Conservation (phyloP, 2,113 vertebrate genomes). For the Eudyptes chrysolophus region DNA sequence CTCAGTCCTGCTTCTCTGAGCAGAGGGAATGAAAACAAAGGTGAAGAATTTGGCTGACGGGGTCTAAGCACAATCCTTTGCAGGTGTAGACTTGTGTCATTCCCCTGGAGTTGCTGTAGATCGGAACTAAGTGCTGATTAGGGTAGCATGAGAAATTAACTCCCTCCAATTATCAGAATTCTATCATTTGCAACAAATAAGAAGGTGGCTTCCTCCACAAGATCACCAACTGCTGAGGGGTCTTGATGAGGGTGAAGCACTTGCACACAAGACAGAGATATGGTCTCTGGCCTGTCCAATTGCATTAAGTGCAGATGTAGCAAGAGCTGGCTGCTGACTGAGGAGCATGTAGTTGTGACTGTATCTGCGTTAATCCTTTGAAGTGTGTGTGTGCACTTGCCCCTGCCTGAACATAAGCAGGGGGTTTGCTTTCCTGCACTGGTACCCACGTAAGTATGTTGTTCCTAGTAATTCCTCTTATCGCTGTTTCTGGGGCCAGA, state of each 20-base stretch:
- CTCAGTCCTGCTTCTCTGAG: neutral
- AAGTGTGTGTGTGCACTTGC: accelerated
- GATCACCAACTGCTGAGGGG: neutral
- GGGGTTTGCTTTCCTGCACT: neutral
- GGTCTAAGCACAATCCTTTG: neutral
- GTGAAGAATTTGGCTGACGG: neutral
- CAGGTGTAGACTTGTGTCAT: neutral
- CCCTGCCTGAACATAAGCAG: neutral
- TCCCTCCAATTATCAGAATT: neutral
- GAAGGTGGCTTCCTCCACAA: neutral
- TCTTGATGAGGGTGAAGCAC: neutral
- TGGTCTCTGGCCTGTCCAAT: neutral
- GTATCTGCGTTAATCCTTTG: neutral
- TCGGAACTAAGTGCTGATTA: neutral
- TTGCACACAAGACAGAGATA: neutral
- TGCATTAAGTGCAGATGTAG: neutral
- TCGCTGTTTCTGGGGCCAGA: neutral
- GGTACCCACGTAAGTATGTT: too few relatives aligned
- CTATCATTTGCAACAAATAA: neutral
- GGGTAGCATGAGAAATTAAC: neutral
- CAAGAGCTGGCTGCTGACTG: neutral
- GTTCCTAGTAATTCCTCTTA: too few relatives aligned
- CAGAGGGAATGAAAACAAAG: neutral
- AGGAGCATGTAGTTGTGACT: neutral
- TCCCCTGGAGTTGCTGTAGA: neutral